Percentiles rank a stretch among this genome's conserved stretches.
These are phyloP conservation scores for Furcula furcula DNA, from an alignment of 2,888 invertebrate genomes.

Conservation along the genomic window DNA sequence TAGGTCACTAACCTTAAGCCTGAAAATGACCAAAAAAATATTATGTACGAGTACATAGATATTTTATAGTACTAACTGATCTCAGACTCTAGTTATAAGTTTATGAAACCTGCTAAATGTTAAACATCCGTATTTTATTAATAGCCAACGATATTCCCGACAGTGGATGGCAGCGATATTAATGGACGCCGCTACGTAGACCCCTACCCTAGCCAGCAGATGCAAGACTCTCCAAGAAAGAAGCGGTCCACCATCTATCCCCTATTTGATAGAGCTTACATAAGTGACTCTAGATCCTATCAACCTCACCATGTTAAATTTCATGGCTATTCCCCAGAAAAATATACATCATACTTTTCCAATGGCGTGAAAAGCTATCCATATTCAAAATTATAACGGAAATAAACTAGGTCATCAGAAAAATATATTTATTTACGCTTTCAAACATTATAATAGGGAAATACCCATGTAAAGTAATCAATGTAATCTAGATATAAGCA, in stretches of 20 bases:
- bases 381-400: constrained; percentile 29
- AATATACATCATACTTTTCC: constrained; percentile 68
- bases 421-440: background rate
- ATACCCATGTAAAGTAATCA: background rate
- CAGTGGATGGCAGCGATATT: constrained; percentile 77
- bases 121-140: constrained; percentile 55
- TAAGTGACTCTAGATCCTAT: constrained; percentile 39
- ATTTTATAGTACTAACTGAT: too few species aligned
- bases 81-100: too few species aligned
- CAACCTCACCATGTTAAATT: constrained; percentile 54
- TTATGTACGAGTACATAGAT: too few species aligned
- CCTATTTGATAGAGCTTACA: constrained; percentile 45
- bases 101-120: too few species aligned
- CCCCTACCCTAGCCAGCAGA: constrained; percentile 70
- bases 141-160: constrained; percentile 71
- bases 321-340: constrained; percentile 63
- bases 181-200: constrained; percentile 69
- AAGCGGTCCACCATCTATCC: constrained; percentile 64
- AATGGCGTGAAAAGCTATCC: constrained; percentile 39
- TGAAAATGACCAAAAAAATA: too few species aligned
- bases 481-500: background rate
- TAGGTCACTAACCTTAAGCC: too few species aligned
- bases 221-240: constrained; percentile 71
- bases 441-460: background rate
- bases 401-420: background rate